Base-by-base conservation (phyloP, 2,113 vertebrate species). In the Anarhynchus alexandrinus region DNA sequence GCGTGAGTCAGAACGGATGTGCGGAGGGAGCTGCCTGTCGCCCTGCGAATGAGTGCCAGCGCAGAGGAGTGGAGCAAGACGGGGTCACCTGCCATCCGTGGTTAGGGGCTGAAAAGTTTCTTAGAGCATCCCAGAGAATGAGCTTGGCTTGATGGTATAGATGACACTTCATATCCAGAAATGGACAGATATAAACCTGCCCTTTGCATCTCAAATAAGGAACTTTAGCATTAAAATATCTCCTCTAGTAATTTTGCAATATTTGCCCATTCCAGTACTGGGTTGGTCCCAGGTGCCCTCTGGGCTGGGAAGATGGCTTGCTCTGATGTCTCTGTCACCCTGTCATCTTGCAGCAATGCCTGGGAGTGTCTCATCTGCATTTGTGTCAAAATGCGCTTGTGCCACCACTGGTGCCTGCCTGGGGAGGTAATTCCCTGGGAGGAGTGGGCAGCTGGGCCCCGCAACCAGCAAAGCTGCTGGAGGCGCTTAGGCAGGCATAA, bases 401-500 rank as follows among this genome's bases (percentile, higher is more conserved):
- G 49, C 73, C 32, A 64, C 74, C 61, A 19, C 36, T 30, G 76
- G 59, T 76, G 79, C 62, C 78, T 83, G 81, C 49, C 45, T 18
- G 47, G 38, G 51, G 72, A 92, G n/a, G 73, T 88, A 86, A 94
- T 96, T 96, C 91, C 61, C 62, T 20, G 77, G 40, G 67, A 86
- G 82, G 59, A 94, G 45, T 59, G 81, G 95, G 94, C 96, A 97
- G 96, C 97, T 97, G 96, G 95, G 52, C 69, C 52, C 40, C 1
- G 14, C 84, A 93, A 81, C 65, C 57, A 71, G 82, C 66, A 96
- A 96, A 97, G 97, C 97, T 90, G 88, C 89, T 93, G 93, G 92
- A 97, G 86, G 77, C 2, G 73, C 96, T 97, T 97, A 97, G 85
- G 95, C 87, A 77, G 51, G 77, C 32, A 0, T 97, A 97, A 97